These are phyloP conservation scores for Anguilla pacifica DNA, from an alignment of 2,797 vertebrate genomes.

Conservation along the genomic window DNA sequence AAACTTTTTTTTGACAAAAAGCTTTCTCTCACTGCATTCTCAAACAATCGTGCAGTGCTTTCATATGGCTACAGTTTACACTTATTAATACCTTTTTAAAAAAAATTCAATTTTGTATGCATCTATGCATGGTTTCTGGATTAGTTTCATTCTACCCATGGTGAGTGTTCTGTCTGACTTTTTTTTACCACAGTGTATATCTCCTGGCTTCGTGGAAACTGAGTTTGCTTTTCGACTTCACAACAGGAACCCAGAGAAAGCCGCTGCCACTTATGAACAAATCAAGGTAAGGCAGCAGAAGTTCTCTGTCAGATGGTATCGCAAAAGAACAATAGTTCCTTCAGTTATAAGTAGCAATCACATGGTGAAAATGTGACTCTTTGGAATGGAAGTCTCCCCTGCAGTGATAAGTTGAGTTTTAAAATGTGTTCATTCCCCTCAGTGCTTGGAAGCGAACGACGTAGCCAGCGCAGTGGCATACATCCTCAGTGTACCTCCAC, in stretches of 20 bases:
- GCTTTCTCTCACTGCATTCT: not conserved
- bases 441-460: slow-evolving; percentile 83
- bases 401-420: not conserved
- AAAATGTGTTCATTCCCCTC: slow-evolving; percentile 30
- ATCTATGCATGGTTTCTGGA: not conserved
- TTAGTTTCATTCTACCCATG: not conserved
- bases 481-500: slow-evolving; percentile 79
- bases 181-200: slow-evolving; percentile 78
- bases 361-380: not conserved
- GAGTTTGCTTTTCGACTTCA: slow-evolving; percentile 77
- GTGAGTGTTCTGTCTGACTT: not conserved
- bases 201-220: slow-evolving; percentile 86
- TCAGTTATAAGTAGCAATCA: not conserved
- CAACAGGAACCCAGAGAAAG: slow-evolving; percentile 72
- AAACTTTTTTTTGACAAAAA: not conserved
- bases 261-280: slow-evolving; percentile 68
- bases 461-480: slow-evolving; percentile 79
- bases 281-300: slow-evolving; percentile 73
- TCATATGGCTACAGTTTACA: too few relatives aligned
- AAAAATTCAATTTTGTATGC: not conserved
- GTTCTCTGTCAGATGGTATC: not conserved
- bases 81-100: not conserved
- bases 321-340: not conserved
- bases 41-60: not conserved
- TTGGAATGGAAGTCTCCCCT: not conserved